Evolutionary conservation across 2,113 vertebrate species (phyloP).

Genomic region (Eolophus roseicapilla): DNA sequence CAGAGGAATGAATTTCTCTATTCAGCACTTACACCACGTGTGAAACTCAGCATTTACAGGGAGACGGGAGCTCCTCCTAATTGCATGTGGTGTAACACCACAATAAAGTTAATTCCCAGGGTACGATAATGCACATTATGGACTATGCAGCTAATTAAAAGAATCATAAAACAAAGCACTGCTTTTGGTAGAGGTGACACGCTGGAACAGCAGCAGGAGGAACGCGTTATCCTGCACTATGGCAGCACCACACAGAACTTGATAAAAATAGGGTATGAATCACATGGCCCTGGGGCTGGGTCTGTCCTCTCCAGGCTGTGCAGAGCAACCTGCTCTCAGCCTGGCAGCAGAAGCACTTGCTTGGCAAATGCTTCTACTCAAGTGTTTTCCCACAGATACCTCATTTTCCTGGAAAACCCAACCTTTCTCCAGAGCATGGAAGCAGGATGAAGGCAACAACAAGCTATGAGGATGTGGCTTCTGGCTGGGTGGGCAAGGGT

Average conservation of each 20-base stretch:
- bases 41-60: neutral
- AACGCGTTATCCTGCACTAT: neutral
- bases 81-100: accelerated
- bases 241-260: neutral
- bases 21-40: accelerated
- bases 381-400: neutral
- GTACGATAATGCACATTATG: neutral
- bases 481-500: neutral
- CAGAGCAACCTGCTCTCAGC: neutral
- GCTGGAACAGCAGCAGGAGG: neutral
- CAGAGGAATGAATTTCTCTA: neutral
- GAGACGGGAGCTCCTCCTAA: neutral
- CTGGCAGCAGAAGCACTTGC: neutral
- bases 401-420: neutral
- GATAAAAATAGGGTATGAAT: neutral
- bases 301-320: neutral
- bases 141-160: neutral
- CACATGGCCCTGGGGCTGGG: accelerated
- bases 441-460: neutral
- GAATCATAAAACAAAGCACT: neutral
- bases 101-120: neutral
- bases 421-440: neutral
- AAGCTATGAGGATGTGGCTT: neutral
- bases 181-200: neutral
- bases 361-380: neutral